Evolutionary conservation across 2,888 invertebrate species (phyloP).

Genomic region (Mellilla xanthometata): DNA sequence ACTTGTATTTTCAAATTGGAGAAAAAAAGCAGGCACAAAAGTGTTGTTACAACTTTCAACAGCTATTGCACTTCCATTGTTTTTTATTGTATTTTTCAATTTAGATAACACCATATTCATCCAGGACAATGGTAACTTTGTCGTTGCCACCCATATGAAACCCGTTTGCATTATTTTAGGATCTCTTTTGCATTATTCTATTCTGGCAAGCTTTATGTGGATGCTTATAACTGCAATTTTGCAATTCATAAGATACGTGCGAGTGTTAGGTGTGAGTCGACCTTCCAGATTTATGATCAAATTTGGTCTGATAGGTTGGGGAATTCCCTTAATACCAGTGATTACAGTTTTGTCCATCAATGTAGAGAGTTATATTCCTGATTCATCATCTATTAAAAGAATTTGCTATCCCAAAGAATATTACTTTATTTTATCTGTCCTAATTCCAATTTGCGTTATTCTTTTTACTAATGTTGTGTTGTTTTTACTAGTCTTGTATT

Average conservation of each 20-base stretch:
- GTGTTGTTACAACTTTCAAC: conserved; percentile 85
- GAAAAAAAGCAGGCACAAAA: conserved; percentile 85
- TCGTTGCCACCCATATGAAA: conserved; percentile 45
- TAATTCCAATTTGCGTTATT: conserved; percentile 79
- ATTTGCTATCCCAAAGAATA: conserved; percentile 82
- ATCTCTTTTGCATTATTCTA: conserved; percentile 85
- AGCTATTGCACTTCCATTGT: conserved; percentile 83
- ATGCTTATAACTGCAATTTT: conserved; percentile 87
- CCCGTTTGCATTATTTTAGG: conserved; percentile 82
- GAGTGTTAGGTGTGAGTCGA: conserved; percentile 82
- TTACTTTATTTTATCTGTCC: conserved; percentile 71
- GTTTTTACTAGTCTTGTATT: conserved; percentile 78
- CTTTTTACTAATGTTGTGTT: conserved; percentile 77
- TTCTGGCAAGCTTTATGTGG: conserved; percentile 87
- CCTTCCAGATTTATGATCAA: conserved; percentile 85
- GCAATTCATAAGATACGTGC: conserved; percentile 87
- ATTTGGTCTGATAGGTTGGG: conserved; percentile 85
- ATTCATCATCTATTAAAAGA: conserved; percentile 38
- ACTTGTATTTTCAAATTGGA: conserved; percentile 81
- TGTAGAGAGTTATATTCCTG: conserved; percentile 69
- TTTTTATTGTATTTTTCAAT: conserved; percentile 67
- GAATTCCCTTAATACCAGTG: conserved; percentile 81
- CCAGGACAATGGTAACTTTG: conserved; percentile 40
- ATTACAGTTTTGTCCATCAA: conserved; percentile 66
- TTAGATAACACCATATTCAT: conserved; percentile 53